Base-by-base conservation (phyloP, 2,797 vertebrate species). In the Poeciliopsis gracilis region DNA sequence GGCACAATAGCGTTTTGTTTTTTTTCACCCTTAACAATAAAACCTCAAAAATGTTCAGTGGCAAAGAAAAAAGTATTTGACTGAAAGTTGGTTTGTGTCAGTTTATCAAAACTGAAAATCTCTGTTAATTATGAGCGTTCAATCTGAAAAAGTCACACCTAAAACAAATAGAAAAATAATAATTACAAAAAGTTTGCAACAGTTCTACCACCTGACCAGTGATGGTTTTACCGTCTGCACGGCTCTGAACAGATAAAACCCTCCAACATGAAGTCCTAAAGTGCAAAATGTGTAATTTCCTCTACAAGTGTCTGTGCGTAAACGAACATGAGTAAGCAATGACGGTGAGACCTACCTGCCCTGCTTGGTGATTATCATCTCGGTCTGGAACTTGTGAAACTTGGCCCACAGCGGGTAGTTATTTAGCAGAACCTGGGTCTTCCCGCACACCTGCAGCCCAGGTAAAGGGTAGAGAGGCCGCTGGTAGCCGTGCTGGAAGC, bases 291-390 rank as follows among this genome's bases (percentile, higher is more conserved):
- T 51, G 23, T 4, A 4, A 0, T 73, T 76, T 72, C 5, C 16
- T 15, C 30, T 3, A 25, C 18, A 13, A 16, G 0, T 46, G 49
- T 59, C 47, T 53, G 41, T 75, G 20, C 9, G 51, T 25, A 1
- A 16, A 43, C 18, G 23, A 28, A 25, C 49, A 30, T 18, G 51
- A 8, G 18, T 28, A 7, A 36, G 18, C 18, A 38, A 10, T 4
- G 33, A 23, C 20, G 25, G 78, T 25, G 59, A 0, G 25, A 88
- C 98, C 97, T 87, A 99, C 98, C 98, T 96, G 53, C 98, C 98
- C 95, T 99, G 98, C 72, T 99, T 99, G 91, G 98, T 99, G 92
- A 99, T 98, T 88, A 99, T 99, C 98, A 99, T 99, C 94, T 99
- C 98, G 5, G 98, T 99, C 80, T 99, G 97, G 92, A 98, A 98